phyloP scores from a whole-genome alignment of 2,888 invertebrate genomes.

The Exephanes ischioxanthus region DNA sequence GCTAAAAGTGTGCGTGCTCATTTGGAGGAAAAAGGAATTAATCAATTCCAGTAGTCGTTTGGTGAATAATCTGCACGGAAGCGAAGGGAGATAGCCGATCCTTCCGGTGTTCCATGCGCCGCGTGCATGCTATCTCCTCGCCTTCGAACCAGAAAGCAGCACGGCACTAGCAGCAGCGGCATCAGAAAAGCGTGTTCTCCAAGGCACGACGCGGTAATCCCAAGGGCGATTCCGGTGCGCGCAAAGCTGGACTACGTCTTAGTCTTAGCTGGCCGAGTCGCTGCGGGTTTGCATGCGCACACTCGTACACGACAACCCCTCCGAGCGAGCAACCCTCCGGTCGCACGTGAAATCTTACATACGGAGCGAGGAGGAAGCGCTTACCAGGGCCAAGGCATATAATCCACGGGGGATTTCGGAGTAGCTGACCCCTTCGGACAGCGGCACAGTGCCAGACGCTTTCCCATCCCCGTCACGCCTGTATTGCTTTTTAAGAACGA shows the following conservation, averaged over 20 bases:
- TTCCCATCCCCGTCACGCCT: neutral
- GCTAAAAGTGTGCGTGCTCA: neutral
- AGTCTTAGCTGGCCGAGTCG: constrained; percentile 81
- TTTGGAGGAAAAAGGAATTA: neutral
- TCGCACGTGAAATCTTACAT: constrained; percentile 41
- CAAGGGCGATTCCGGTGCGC: constrained; percentile 75
- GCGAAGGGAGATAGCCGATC: constrained; percentile 77
- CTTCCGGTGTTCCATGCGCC: constrained; percentile 76
- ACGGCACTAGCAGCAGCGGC: neutral
- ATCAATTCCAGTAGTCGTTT: constrained; percentile 1
- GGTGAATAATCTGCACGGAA: constrained; percentile 54
- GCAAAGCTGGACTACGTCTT: constrained; percentile 76
- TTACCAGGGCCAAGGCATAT: constrained; percentile 70
- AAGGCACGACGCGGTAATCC: constrained; percentile 84
- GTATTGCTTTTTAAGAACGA: neutral
- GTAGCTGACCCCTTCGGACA: constrained; percentile 73
- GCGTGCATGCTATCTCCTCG: constrained; percentile 34
- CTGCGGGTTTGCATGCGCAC: constrained; percentile 82
- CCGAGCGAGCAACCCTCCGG: constrained; percentile 23
- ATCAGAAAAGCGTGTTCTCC: constrained; percentile 56
- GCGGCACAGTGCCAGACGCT: constrained; percentile 68
- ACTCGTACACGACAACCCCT: constrained; percentile 2
- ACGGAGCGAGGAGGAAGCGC: constrained; percentile 68
- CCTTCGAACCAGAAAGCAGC: constrained; percentile 37
- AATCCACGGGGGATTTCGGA: constrained; percentile 77